Base-by-base conservation (phyloP, 2,797 vertebrate species). In the Bradypodion ventrale region DNA sequence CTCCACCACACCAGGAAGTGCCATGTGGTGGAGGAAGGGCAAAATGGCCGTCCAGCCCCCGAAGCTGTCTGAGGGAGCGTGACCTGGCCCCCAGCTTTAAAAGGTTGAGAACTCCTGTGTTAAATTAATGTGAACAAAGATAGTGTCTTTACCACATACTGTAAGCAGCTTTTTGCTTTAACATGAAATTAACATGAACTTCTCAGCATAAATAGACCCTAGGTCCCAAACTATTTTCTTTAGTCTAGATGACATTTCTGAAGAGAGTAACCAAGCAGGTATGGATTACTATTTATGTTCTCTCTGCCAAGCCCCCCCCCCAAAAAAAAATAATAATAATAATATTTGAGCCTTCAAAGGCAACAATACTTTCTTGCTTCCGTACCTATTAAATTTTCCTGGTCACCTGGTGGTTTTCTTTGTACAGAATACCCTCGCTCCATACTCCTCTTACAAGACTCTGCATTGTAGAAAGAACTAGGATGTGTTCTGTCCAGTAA, bases 401-500 rank as follows among this genome's bases (percentile, higher is more conserved):
- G 89, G 2, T 60, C 90, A 86, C 4, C 94, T 90, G 7, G 90
- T 93, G 83, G 66, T 74, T 83, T 32, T 70, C 65, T 96, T 73
- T 96, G 97, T 2, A 92, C 92, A 13, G 94, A 96, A 19, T 94
- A 87, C 12, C 93, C 93, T 40, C 81, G 93, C 32, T 97, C 96
- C 83, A 97, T 91, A 88, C 96, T 97, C 52, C 96, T 95, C 35
- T 97, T 97, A 75, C 93, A 95, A 21, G 95, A 93, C 65, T 97
- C 97, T 59, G 90, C 89, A 29, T 97, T 97, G 91, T 96, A 97
- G 91, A 98, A 98, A 60, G 92, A 92, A 78, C 86, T 96, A 6
- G 97, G 98, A 89, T 95, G 90, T 76, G 96, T 96, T 87, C 96
- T 95, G 7, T 93, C 94, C 29, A 97, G 69, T 37, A 88, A 86